Evolutionary conservation across 1,140 invertebrate species (phyloP).

Genomic region (Notospermus geniculatus): DNA sequence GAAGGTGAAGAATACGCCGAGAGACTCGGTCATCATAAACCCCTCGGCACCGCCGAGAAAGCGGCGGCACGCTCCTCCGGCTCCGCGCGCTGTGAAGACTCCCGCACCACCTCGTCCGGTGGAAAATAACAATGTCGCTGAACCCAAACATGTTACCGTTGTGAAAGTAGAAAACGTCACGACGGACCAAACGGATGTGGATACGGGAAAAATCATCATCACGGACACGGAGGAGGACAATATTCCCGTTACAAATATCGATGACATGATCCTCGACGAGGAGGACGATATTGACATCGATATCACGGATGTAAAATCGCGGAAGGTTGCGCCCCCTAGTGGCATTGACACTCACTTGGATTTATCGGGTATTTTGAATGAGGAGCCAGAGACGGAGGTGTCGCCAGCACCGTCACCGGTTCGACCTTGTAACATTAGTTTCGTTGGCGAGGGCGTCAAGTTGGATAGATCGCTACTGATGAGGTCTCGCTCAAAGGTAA

Average conservation of each 20-base stretch:
- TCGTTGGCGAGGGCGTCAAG: background rate
- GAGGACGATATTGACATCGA: background rate
- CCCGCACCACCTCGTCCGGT: no score
- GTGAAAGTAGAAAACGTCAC: no score
- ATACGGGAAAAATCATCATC: constrained; percentile 7
- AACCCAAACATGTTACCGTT: no score
- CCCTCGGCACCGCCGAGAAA: no score
- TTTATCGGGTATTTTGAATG: constrained; percentile 7
- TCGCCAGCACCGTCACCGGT: background rate
- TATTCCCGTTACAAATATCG: constrained; percentile 19
- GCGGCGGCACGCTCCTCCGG: no score
- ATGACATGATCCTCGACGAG: constrained; percentile 12
- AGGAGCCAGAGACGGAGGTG: background rate
- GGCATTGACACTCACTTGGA: constrained; percentile 6
- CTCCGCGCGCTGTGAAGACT: no score
- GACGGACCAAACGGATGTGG: no score
- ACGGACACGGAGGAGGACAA: constrained; percentile 15
- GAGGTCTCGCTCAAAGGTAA: background rate
- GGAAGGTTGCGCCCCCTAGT: background rate
- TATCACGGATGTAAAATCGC: background rate
- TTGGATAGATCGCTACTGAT: background rate
- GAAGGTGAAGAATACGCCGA: no score
- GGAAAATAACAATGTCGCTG: no score
- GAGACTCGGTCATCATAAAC: no score
- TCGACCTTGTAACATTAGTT: constrained; percentile 1